Conservation (phyloP, 2,888 invertebrate genomes). For the Hypsopygia costalis region DNA sequence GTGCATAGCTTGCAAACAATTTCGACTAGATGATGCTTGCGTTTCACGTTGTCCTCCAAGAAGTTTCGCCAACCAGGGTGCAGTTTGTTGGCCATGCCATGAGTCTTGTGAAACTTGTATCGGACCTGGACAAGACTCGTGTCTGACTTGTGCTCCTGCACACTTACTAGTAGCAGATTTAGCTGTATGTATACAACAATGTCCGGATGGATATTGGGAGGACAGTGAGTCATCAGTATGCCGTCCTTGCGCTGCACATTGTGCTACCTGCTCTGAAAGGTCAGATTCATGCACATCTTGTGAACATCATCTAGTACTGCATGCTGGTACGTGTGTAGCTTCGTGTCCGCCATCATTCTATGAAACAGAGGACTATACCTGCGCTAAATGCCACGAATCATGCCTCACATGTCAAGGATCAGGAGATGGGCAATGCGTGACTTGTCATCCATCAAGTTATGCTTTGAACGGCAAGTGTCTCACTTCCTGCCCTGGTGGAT, state of each 20-base stretch:
- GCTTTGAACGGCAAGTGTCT: conserved; percentile 87
- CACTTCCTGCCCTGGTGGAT: conserved; percentile 86
- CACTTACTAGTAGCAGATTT: conserved; percentile 91
- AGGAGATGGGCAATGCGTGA: conserved; percentile 88
- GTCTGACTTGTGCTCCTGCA: conserved; percentile 90
- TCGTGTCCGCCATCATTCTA: conserved; percentile 90
- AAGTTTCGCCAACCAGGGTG: conserved; percentile 90
- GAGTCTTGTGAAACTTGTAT: conserved; percentile 94
- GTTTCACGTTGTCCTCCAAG: conserved; percentile 92
- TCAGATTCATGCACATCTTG: conserved; percentile 93
- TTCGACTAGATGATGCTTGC: conserved; percentile 90
- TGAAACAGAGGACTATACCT: conserved; percentile 93
- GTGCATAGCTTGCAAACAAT: conserved; percentile 91
- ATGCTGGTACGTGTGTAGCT: conserved; percentile 90
- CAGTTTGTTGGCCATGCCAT: conserved; percentile 92
- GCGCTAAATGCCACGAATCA: conserved; percentile 88
- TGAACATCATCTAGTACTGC: conserved; percentile 92
- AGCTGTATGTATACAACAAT: conserved; percentile 92
- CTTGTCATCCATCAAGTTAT: conserved; percentile 87
- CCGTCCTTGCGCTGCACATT: conserved; percentile 92
- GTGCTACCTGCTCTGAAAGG: conserved; percentile 90
- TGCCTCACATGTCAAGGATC: conserved; percentile 91
- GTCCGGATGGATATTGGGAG: conserved; percentile 94
- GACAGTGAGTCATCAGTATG: conserved; percentile 88
- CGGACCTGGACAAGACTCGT: conserved; percentile 92